These are phyloP conservation scores for Spisula solida DNA, from an alignment of 2,888 invertebrate species.

Conservation along the genomic window DNA sequence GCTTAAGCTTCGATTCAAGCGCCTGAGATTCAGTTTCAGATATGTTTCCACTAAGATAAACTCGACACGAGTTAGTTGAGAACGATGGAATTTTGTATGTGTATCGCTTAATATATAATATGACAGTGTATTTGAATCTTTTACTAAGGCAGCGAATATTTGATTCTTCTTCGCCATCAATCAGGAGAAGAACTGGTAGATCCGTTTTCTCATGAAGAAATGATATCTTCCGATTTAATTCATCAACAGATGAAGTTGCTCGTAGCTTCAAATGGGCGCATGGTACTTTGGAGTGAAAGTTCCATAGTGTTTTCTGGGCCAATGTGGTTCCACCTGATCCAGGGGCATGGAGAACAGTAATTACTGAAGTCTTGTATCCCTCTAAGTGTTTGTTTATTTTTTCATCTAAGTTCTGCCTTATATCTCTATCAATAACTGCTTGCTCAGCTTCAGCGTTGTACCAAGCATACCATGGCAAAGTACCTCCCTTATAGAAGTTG, in stretches of 20 bases:
- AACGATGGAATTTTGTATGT: conserved; percentile 48
- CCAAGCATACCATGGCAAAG: conserved; percentile 69
- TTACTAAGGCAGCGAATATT: conserved; percentile 55
- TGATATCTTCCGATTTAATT: conserved; percentile 56
- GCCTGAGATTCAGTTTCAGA: conserved; percentile 63
- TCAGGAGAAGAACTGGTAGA: conserved; percentile 64
- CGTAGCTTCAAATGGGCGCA: conserved; percentile 67
- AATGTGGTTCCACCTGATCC: conserved; percentile 75
- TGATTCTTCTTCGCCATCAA: conserved; percentile 74
- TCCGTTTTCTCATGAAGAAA: conserved; percentile 68
- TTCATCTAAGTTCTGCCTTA: conserved; percentile 50
- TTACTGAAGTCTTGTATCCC: conserved; percentile 51
- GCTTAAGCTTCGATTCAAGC: conserved; percentile 56
- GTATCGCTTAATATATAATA: conserved; percentile 71
- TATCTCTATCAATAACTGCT: conserved; percentile 66
- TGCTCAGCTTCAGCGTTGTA: conserved; percentile 59
- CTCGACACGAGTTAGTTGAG: conserved; percentile 22
- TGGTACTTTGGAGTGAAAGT: conserved; percentile 58
- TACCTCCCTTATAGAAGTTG: conserved; percentile 72
- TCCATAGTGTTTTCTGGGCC: conserved; percentile 72
- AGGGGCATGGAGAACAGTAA: conserved; percentile 70
- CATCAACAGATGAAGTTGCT: conserved; percentile 48
- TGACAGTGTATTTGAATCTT: conserved; percentile 45
- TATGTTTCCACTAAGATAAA: conserved; percentile 63
- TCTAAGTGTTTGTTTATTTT: conserved; percentile 44